Evolutionary conservation across 2,888 invertebrate genomes (phyloP).

Genomic region (Polyploca ridens): DNA sequence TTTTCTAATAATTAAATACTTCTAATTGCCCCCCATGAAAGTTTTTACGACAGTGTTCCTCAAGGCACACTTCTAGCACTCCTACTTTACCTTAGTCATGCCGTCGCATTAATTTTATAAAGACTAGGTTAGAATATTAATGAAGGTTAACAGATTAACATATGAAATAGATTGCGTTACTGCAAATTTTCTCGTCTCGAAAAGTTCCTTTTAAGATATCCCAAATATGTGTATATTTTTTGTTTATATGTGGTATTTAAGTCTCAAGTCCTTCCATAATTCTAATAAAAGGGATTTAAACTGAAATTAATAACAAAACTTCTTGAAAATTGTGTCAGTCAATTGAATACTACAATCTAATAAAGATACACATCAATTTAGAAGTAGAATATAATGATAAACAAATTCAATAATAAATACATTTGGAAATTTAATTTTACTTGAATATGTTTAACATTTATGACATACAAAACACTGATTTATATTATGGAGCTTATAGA

Average conservation of each 20-base stretch:
- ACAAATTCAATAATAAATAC: not conserved
- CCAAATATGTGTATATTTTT: not conserved
- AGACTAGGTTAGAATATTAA: constrained; percentile 1
- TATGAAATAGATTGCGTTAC: not conserved
- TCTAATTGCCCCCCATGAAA: constrained; percentile 44
- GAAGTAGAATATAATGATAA: not conserved
- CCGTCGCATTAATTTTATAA: constrained; percentile 20
- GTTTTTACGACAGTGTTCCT: constrained; percentile 52
- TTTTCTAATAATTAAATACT: constrained; percentile 46
- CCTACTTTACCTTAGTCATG: constrained; percentile 39
- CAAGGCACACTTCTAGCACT: constrained; percentile 73
- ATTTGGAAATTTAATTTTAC: not conserved
- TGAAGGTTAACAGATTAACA: not conserved
- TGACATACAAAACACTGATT: not conserved
- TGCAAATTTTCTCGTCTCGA: not conserved
- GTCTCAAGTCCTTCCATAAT: not conserved
- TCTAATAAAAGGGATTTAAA: not conserved
- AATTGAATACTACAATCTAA: not conserved
- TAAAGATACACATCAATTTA: not conserved
- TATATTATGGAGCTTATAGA: not conserved
- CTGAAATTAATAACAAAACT: not conserved
- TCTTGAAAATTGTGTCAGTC: not conserved
- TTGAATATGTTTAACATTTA: not conserved
- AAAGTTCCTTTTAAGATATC: not conserved
- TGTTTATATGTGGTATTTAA: too few relatives aligned